phyloP scores from a whole-genome alignment of 2,888 invertebrate species.

The Heliconius erato region DNA sequence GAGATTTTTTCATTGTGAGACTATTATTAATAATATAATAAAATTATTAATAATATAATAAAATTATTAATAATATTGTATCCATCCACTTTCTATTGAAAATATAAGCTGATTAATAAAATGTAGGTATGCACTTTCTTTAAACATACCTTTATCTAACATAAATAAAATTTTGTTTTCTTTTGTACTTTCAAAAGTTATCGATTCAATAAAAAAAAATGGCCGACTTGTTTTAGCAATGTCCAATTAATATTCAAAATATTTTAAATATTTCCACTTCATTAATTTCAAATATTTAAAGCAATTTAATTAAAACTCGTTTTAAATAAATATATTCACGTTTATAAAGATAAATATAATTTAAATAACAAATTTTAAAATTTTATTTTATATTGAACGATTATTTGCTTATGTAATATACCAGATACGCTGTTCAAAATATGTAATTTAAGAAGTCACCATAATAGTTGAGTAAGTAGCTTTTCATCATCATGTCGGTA shows the following conservation, averaged over 20 bases:
- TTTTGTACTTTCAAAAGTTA: not conserved
- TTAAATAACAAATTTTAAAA: not conserved
- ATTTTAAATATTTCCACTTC: slow-evolving; percentile 9
- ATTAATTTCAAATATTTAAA: slow-evolving; percentile 9
- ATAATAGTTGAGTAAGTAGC: not conserved
- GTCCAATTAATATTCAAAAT: slow-evolving; percentile 4
- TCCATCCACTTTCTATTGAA: too few relatives aligned
- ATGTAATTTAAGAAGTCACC: not conserved
- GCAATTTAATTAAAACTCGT: not conserved
- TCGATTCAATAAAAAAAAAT: not conserved
- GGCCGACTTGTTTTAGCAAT: not conserved
- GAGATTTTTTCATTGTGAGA: too few relatives aligned
- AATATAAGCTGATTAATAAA: too few relatives aligned
- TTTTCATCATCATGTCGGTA: slow-evolving; percentile 19
- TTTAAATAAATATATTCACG: slow-evolving; percentile 10
- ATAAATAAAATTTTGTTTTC: not conserved
- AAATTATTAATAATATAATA: too few relatives aligned
- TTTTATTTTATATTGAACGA: too few relatives aligned
- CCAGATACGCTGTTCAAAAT: not conserved
- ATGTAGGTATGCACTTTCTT: not conserved
- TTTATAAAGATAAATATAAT: not conserved
- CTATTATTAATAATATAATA: too few relatives aligned
- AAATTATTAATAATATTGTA: too few relatives aligned
- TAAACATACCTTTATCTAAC: too few relatives aligned
- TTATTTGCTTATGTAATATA: too few relatives aligned